Evolutionary conservation across 2,113 vertebrate genomes (phyloP), one percentile per base, ranked within the genome.

Genomic region (Jacana jacana): DNA sequence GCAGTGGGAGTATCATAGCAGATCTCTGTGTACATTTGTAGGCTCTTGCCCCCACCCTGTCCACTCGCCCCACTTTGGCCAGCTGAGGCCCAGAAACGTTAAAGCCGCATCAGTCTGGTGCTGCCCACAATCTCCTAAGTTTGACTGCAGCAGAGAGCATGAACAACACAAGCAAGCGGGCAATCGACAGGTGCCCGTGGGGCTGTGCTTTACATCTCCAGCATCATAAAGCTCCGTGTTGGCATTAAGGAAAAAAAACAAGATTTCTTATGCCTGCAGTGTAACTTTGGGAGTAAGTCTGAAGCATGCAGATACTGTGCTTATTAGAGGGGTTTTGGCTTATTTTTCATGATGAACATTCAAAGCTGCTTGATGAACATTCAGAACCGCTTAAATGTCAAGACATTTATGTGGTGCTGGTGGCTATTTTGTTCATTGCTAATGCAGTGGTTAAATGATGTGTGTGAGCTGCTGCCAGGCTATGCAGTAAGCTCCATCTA

Each of bases 1-100:
- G 10, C 1, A 0, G 5, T 5, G 11, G 18, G 25, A 8, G 6
- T 54, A 10, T 60, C 11, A 13, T 31, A n/a, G n/a, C 37, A 39
- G 57, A 28, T 54, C 49, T 44, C 10, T 25, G 2, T 20, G 44
- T 33, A 20, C 8, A 18, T 6, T n/a, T 68, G 35, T 33, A 13
- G 35, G 19, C 35, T 44, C 17, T 54, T 80, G 16, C 23, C 22
- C 22, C 20, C 7, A 17, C 40, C 61, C 25, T 44, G 52, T 51
- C 35, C 18, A 14, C 7, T 5, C 27, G 17, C n/a, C 10, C 4
- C 1, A 3, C 20, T 65, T 66, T 33, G 28, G 17, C 51, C 68
- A 51, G 20, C 57, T 84, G 73, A 61, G 63, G 10, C 25, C 17
- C 66, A 68, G 17, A 39, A 65, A 42, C 24, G 20, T 19, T 31